Conservation (phyloP, 92 coral and sea anemone genomes). For the Blastomussa wellsi region DNA sequence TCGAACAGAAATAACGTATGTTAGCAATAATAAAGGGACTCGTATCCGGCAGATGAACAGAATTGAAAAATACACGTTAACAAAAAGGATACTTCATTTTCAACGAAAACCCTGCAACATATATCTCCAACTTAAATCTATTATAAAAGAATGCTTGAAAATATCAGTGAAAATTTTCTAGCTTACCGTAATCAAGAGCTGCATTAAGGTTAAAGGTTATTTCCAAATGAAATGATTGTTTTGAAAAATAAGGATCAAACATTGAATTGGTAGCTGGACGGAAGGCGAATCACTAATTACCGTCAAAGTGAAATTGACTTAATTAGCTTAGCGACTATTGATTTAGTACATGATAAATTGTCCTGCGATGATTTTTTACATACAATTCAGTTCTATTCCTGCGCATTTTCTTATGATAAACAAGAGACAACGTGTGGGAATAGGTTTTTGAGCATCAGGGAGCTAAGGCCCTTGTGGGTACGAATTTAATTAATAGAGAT, state of each 20-base stretch:
- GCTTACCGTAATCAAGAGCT: background rate
- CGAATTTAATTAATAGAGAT: background rate
- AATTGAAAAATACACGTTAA: background rate
- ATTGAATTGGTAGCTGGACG: background rate
- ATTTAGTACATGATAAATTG: background rate
- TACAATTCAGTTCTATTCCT: background rate
- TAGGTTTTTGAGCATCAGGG: background rate
- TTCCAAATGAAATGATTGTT: background rate
- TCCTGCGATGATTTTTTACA: background rate
- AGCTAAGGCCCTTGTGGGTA: background rate
- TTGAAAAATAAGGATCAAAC: background rate
- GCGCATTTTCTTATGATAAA: background rate
- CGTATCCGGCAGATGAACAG: background rate
- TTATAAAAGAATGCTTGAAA: background rate
- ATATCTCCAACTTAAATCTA: background rate
- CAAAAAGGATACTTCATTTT: background rate
- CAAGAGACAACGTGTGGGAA: background rate
- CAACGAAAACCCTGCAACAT: background rate
- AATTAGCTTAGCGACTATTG: background rate
- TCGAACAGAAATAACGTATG: background rate
- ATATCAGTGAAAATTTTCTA: background rate
- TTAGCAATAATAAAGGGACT: background rate
- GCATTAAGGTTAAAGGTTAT: background rate
- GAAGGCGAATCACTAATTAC: background rate
- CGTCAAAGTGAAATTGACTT: background rate